Conservation (phyloP, 2,888 invertebrate species). For the Criorhina ranunculi region DNA sequence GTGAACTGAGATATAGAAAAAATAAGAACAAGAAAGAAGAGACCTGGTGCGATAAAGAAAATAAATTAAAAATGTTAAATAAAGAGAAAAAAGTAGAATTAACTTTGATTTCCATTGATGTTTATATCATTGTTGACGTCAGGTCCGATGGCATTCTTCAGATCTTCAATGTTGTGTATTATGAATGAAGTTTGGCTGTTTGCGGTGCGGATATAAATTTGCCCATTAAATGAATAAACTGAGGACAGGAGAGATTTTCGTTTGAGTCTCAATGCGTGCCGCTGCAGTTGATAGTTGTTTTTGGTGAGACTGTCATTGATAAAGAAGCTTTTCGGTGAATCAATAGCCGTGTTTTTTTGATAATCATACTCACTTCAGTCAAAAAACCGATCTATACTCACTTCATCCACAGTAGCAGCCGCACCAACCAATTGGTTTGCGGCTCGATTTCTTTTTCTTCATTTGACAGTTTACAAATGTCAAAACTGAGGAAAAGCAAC, state of each 20-base stretch:
- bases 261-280: conserved; percentile 22
- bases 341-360: too few relatives aligned
- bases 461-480: too few relatives aligned
- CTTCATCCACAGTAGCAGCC: too few relatives aligned
- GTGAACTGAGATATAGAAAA: too few relatives aligned
- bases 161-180: conserved; percentile 10
- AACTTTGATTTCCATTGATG: conserved; percentile 13
- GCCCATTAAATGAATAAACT: conserved; percentile 22
- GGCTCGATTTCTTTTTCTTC: too few relatives aligned
- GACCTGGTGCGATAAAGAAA: neutral
- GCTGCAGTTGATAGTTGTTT: conserved; percentile 7
- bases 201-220: conserved; percentile 9
- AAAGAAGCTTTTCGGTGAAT: too few relatives aligned
- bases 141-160: conserved; percentile 29
- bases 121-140: conserved; percentile 15
- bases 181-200: conserved; percentile 8
- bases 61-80: neutral
- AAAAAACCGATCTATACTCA: too few relatives aligned
- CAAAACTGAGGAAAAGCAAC: too few relatives aligned
- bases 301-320: too few relatives aligned
- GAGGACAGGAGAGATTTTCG: conserved; percentile 27
- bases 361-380: too few relatives aligned
- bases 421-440: too few relatives aligned
- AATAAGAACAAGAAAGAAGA: too few relatives aligned
- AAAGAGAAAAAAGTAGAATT: neutral